Percentiles rank a stretch among this genome's conserved stretches.
Evolutionary conservation across 2,797 vertebrate genomes (phyloP).

Genomic region (Anas capensis): DNA sequence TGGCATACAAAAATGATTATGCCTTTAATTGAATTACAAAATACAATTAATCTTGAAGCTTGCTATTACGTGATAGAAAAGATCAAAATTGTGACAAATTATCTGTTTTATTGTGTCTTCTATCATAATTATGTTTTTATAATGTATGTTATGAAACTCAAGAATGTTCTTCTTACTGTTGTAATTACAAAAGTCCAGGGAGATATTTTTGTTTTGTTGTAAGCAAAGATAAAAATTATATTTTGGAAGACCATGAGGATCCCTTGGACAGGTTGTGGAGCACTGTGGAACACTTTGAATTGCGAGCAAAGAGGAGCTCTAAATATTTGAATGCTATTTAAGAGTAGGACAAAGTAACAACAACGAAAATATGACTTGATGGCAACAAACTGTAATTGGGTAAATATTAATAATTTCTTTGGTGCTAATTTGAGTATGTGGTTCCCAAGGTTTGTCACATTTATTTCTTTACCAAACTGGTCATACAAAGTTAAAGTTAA

Average conservation of each 20-base stretch:
- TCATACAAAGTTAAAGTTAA: background rate
- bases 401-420: background rate
- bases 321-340: background rate
- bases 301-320: background rate
- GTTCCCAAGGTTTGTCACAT: background rate
- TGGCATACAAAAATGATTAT: background rate
- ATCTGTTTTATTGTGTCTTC: background rate
- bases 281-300: background rate
- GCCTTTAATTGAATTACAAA: background rate
- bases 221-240: background rate
- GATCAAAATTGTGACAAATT: conserved; percentile 12
- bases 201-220: background rate
- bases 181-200: background rate
- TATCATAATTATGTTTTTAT: background rate
- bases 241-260: background rate
- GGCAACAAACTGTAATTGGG: background rate
- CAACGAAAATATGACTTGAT: background rate
- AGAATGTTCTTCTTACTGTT: background rate
- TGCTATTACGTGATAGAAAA: background rate
- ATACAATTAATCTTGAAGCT: background rate
- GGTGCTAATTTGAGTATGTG: background rate
- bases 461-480: background rate
- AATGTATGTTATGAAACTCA: background rate
- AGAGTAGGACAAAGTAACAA: background rate
- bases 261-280: background rate